These are phyloP conservation scores for Machaerirhynchus nigripectus DNA, from an alignment of 2,113 vertebrate species.

Conservation along the genomic window DNA sequence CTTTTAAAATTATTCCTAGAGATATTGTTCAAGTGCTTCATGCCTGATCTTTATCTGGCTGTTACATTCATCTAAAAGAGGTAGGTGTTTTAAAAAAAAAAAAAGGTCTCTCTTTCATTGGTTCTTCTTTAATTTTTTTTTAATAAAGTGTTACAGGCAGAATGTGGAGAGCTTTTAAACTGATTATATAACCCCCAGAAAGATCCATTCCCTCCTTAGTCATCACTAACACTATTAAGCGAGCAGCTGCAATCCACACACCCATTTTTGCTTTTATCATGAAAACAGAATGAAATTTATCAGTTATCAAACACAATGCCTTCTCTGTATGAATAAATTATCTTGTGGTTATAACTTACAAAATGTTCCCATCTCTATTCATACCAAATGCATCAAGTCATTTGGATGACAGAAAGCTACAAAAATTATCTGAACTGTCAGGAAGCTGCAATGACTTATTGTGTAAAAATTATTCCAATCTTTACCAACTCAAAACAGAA, in stretches of 20 bases:
- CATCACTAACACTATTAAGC: conserved; percentile 61
- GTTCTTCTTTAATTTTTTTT: neutral
- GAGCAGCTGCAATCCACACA: conserved; percentile 38
- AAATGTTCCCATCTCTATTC: conserved; percentile 61
- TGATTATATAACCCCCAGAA: conserved; percentile 52
- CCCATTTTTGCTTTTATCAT: conserved; percentile 30
- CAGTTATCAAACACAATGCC: conserved; percentile 60
- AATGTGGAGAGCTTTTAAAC: conserved; percentile 50
- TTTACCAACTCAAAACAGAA: conserved; percentile 44
- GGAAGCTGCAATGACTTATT: conserved; percentile 36
- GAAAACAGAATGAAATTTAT: conserved; percentile 63
- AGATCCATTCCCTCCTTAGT: conserved; percentile 61
- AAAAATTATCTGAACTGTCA: conserved; percentile 58
- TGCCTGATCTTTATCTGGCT: conserved; percentile 9
- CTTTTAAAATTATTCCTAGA: conserved; percentile 22
- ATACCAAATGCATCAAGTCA: conserved; percentile 64
- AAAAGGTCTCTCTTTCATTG: neutral
- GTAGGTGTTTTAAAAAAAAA: neutral
- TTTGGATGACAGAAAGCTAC: conserved; percentile 43
- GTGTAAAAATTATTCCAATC: conserved; percentile 27
- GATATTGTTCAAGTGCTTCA: conserved; percentile 9
- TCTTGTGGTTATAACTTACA: conserved; percentile 54
- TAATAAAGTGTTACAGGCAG: conserved; percentile 18
- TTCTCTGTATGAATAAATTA: conserved; percentile 68
- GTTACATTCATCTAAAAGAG: neutral